A percentile compares a stretch with the other conserved stretches of the same genome.
phyloP scores from a whole-genome alignment of 2,888 invertebrate species.

The Xestia xanthographa region DNA sequence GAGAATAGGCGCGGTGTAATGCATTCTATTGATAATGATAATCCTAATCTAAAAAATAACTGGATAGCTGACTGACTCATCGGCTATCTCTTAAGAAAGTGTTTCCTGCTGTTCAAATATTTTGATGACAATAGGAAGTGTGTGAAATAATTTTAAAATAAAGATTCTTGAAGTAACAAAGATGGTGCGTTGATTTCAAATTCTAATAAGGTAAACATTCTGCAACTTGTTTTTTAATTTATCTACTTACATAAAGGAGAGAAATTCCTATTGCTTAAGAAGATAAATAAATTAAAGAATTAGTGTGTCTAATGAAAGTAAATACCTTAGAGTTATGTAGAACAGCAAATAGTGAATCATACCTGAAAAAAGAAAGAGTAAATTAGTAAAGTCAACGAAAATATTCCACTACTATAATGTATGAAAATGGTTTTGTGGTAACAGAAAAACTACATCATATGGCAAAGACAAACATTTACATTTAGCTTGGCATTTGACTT shows the following conservation, averaged over 20 bases:
- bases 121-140: conserved; percentile 34
- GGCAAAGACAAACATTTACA: too few relatives aligned
- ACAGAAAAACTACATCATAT: neutral
- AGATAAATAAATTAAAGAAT: neutral
- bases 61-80: conserved; percentile 58
- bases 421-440: neutral
- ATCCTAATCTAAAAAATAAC: conserved; percentile 67
- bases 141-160: conserved; percentile 5
- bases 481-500: neutral
- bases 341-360: conserved; percentile 1
- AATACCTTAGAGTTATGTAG: conserved; percentile 11
- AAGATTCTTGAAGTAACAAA: neutral
- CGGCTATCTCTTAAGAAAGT: conserved; percentile 47
- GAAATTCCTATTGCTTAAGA: neutral
- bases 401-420: too few relatives aligned
- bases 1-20: conserved; percentile 78
- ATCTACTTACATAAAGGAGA: neutral
- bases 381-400: neutral
- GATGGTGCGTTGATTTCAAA: neutral
- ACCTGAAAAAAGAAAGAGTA: conserved; percentile 47
- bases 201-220: neutral
- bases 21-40: conserved; percentile 72
- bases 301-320: neutral
- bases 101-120: conserved; percentile 50
- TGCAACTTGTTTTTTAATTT: neutral